phyloP scores from a whole-genome alignment of 1,140 invertebrate species.

The Aphelinus certus region DNA sequence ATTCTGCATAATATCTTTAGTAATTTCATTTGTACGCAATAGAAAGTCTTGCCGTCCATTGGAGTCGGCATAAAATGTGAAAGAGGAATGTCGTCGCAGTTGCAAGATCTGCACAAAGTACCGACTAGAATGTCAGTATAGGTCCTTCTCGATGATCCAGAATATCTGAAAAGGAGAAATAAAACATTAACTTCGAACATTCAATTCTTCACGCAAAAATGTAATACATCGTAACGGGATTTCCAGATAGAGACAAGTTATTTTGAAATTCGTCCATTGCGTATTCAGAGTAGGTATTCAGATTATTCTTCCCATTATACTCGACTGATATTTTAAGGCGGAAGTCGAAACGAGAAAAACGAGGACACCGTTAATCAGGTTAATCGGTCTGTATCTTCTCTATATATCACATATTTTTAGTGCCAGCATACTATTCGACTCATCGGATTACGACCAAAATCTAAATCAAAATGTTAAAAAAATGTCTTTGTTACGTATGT shows the following conservation, averaged over 20 bases:
- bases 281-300: slow-evolving; percentile 8
- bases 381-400: too few relatives aligned
- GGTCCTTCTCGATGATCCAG: slow-evolving; percentile 87
- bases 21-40: slow-evolving; percentile 22
- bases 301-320: too few relatives aligned
- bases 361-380: too few relatives aligned
- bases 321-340: too few relatives aligned
- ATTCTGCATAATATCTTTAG: background rate
- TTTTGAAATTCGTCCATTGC: slow-evolving; percentile 4
- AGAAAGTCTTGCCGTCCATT: background rate
- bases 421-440: too few relatives aligned
- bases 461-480: too few relatives aligned
- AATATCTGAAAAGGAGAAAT: slow-evolving; percentile 73
- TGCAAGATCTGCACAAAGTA: background rate
- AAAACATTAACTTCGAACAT: slow-evolving; percentile 26
- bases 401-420: too few relatives aligned
- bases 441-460: too few relatives aligned
- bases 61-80: slow-evolving; percentile 3
- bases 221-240: background rate
- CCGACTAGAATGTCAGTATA: slow-evolving; percentile 83
- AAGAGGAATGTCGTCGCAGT: slow-evolving; percentile 21
- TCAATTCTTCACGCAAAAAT: background rate
- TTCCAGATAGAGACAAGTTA: slow-evolving; percentile 27
- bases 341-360: too few relatives aligned
- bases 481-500: too few relatives aligned